phyloP scores from a whole-genome alignment of 2,888 invertebrate genomes.

The Archips crataeganus region DNA sequence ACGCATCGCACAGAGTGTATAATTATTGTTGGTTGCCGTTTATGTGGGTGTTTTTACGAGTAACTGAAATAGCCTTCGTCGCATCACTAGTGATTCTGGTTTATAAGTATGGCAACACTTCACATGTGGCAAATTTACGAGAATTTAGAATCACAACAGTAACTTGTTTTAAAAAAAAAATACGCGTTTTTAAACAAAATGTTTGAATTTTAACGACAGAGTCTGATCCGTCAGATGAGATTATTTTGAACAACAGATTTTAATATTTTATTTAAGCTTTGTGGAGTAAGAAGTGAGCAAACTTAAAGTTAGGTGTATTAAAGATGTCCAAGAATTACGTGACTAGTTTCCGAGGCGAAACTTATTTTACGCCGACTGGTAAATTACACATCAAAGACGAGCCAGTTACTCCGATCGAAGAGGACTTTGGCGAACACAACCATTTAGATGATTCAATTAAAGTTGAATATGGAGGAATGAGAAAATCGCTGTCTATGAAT shows the following conservation, averaged over 20 bases:
- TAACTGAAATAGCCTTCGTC: constrained; percentile 1
- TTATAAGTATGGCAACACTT: constrained; percentile 26
- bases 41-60: background rate
- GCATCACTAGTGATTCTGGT: constrained; percentile 27
- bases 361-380: constrained; percentile 62
- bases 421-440: constrained; percentile 69
- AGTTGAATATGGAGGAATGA: constrained; percentile 60
- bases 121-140: constrained; percentile 4
- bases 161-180: constrained; percentile 10
- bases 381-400: constrained; percentile 69
- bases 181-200: constrained; percentile 8
- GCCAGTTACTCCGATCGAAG: constrained; percentile 68
- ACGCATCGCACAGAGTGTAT: background rate
- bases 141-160: constrained; percentile 1
- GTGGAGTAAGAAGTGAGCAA: background rate
- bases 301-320: constrained; percentile 45
- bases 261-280: background rate
- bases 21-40: background rate
- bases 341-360: constrained; percentile 74
- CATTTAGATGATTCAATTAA: constrained; percentile 62
- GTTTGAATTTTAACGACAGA: constrained; percentile 34
- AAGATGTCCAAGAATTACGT: constrained; percentile 72
- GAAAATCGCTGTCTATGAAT: constrained; percentile 76
- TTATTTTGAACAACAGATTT: background rate
- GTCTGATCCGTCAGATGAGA: background rate